These are phyloP conservation scores for Scaptomyza pallida DNA, from an alignment of 1,140 invertebrate genomes.

Conservation along the genomic window DNA sequence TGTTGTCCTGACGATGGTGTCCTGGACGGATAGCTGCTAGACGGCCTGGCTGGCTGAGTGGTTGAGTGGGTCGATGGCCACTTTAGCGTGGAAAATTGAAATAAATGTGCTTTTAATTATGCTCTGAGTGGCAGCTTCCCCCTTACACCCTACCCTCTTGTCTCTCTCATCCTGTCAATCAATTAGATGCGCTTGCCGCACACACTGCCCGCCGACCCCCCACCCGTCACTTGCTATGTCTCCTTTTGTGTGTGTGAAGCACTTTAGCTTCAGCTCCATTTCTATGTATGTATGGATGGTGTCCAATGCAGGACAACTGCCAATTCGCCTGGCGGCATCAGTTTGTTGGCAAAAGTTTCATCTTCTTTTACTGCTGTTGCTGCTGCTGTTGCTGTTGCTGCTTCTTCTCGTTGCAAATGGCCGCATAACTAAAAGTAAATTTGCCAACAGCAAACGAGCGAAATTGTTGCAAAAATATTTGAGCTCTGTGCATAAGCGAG, in stretches of 20 bases:
- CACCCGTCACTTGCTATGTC: neutral
- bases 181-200: slow-evolving; percentile 49
- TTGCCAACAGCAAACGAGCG: slow-evolving; percentile 69
- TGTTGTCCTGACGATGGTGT: slow-evolving; percentile 44
- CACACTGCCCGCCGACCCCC: neutral
- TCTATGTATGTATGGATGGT: neutral
- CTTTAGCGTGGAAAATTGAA: slow-evolving; percentile 69
- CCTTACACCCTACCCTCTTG: neutral
- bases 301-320: slow-evolving; percentile 8
- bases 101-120: slow-evolving; percentile 78
- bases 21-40: neutral
- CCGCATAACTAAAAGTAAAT: slow-evolving; percentile 76
- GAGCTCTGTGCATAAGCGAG: slow-evolving; percentile 69
- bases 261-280: neutral
- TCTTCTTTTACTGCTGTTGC: no score
- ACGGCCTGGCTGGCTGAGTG: slow-evolving; percentile 1
- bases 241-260: neutral
- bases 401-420: slow-evolving; percentile 59
- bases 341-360: slow-evolving; percentile 28
- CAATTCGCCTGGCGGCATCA: slow-evolving; percentile 20
- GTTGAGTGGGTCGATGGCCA: slow-evolving; percentile 43
- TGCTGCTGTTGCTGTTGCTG: no score
- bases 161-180: slow-evolving; percentile 59
- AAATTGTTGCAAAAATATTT: slow-evolving; percentile 80
- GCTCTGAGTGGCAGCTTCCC: slow-evolving; percentile 50